Percentiles rank a stretch among this genome's conserved stretches.
phyloP scores from a whole-genome alignment of 2,888 invertebrate genomes.

The Tachina grossa region DNA sequence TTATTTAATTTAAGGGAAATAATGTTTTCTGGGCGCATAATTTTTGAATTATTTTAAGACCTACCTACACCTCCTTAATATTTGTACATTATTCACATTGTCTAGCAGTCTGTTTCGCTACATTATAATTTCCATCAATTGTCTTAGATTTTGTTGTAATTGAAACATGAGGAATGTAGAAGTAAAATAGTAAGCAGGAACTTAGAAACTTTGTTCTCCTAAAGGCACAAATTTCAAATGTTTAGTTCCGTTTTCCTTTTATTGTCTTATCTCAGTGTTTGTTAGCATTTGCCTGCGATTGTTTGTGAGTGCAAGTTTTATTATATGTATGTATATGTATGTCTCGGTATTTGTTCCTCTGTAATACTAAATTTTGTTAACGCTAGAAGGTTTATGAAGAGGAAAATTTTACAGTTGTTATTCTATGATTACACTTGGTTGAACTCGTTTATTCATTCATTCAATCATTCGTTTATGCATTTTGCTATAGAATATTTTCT shows the following conservation, averaged over 20 bases:
- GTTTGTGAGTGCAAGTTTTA: not conserved
- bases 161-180: not conserved
- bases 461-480: constrained; percentile 26
- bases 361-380: constrained; percentile 21
- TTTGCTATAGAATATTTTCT: constrained; percentile 1
- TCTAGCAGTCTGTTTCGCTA: not conserved
- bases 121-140: constrained; percentile 10
- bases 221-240: constrained; percentile 54
- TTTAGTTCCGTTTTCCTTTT: constrained; percentile 54
- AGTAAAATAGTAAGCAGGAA: not conserved
- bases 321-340: not conserved
- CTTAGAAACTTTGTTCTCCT: constrained; percentile 57
- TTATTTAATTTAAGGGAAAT: constrained; percentile 16
- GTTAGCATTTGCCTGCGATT: not conserved
- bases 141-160: constrained; percentile 35
- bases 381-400: constrained; percentile 53
- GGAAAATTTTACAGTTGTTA: constrained; percentile 72
- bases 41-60: not conserved
- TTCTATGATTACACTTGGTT: constrained; percentile 71
- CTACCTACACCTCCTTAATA: not conserved
- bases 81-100: not conserved
- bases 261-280: constrained; percentile 36
- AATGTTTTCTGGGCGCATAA: not conserved
- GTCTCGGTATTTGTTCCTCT: constrained; percentile 36
- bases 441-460: constrained; percentile 37